phyloP scores from a whole-genome alignment of 1,140 invertebrate genomes.

The Bombus fervidus region DNA sequence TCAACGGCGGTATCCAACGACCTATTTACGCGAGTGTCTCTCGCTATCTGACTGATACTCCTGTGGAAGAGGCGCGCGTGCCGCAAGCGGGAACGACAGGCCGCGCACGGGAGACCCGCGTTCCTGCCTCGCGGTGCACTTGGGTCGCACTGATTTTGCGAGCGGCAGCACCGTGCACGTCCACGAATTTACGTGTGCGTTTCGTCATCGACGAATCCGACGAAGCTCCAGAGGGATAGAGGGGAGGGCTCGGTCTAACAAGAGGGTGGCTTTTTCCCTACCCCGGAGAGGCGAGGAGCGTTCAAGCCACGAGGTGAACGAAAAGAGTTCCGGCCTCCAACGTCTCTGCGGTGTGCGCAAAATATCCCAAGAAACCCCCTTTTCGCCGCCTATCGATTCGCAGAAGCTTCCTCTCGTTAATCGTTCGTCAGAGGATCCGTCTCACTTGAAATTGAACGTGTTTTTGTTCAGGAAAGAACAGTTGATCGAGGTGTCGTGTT shows the following conservation, averaged over 20 bases:
- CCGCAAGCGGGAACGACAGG: constrained; percentile 66
- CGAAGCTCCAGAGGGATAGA: background rate
- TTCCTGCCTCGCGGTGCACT: constrained; percentile 65
- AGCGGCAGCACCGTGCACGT: constrained; percentile 52
- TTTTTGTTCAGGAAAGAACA: background rate
- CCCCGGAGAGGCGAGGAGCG: constrained; percentile 19
- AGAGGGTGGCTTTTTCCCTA: constrained; percentile 42
- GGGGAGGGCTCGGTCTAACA: background rate
- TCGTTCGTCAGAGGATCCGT: constrained; percentile 19
- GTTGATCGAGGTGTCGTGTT: constrained; percentile 35
- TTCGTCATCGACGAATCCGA: constrained; percentile 65
- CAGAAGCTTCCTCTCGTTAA: constrained; percentile 30
- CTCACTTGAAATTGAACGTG: constrained; percentile 21
- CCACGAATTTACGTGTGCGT: constrained; percentile 65
- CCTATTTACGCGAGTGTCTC: constrained; percentile 58
- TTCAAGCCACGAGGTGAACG: constrained; percentile 36
- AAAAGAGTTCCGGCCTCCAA: constrained; percentile 17
- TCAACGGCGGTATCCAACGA: constrained; percentile 37
- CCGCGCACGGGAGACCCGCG: constrained; percentile 64
- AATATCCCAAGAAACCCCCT: constrained; percentile 31
- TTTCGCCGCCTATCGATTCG: constrained; percentile 37
- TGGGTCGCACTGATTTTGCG: constrained; percentile 64
- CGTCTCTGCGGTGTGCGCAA: background rate
- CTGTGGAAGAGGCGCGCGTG: constrained; percentile 57
- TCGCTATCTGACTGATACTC: constrained; percentile 33